phyloP scores from a whole-genome alignment of 2,113 vertebrate species.

The Emydura subglobosa region DNA sequence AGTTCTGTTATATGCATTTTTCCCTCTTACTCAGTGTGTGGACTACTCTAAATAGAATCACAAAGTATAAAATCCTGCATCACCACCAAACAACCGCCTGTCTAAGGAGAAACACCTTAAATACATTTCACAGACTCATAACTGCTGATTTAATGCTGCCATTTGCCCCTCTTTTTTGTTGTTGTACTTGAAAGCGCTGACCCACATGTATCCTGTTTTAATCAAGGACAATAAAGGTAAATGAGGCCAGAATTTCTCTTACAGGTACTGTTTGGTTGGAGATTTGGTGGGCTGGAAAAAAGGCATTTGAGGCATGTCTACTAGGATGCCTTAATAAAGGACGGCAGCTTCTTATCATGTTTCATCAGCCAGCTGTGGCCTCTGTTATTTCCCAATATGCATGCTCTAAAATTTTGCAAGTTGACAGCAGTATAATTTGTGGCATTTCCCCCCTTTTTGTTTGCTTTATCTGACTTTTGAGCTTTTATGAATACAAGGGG shows the following conservation, averaged over 20 bases:
- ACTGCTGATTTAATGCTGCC: constrained; percentile 30
- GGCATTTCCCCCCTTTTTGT: constrained; percentile 66
- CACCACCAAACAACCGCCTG: not conserved
- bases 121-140: constrained; percentile 56
- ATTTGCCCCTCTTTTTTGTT: not conserved
- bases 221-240: not conserved
- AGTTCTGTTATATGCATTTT: not conserved
- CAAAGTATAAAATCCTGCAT: constrained; percentile 49
- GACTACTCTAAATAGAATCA: constrained; percentile 11
- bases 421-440: constrained; percentile 73
- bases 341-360: constrained; percentile 58
- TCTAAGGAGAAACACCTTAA: constrained; percentile 59
- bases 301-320: not conserved
- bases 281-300: constrained; percentile 31
- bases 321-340: constrained; percentile 44
- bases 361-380: constrained; percentile 67
- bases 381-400: constrained; percentile 76
- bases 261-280: constrained; percentile 30
- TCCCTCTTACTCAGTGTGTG: not conserved
- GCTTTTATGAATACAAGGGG: constrained; percentile 56
- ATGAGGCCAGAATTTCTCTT: not conserved
- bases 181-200: constrained; percentile 24
- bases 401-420: constrained; percentile 76
- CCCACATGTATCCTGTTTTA: constrained; percentile 6
- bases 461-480: constrained; percentile 72